A percentile compares a stretch with the other conserved stretches of the same genome.
Evolutionary conservation across 2,113 vertebrate species (phyloP).

Genomic region (Planiliza haematocheilus): DNA sequence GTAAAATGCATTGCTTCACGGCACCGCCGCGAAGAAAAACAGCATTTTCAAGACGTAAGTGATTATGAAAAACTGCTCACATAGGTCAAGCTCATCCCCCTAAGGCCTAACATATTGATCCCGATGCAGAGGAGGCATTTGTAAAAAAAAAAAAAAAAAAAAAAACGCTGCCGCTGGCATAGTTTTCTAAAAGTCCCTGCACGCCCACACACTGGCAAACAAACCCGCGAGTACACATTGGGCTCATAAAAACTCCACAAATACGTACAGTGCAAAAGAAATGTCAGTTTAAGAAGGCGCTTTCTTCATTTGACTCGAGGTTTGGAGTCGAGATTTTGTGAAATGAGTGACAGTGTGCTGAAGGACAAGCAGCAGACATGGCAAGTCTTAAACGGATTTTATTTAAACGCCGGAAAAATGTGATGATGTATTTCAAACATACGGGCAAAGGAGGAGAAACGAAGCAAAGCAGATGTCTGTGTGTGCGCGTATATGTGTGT

Average conservation of each 20-base stretch:
- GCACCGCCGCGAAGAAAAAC: conserved; percentile 6
- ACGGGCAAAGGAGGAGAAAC: not conserved
- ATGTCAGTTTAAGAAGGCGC: conserved; percentile 13
- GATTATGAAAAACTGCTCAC: conserved; percentile 66
- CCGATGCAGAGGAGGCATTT: conserved; percentile 73
- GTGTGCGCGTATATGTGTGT: conserved; percentile 1
- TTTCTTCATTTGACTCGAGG: conserved; percentile 28
- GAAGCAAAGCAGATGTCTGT: conserved; percentile 29
- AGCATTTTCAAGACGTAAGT: conserved; percentile 45
- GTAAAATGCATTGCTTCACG: conserved; percentile 10
- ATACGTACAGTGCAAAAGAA: conserved; percentile 4
- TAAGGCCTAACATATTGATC: conserved; percentile 71
- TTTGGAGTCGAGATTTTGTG: conserved; percentile 3
- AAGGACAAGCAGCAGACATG: not conserved
- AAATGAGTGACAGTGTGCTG: not conserved
- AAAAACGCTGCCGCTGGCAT: conserved; percentile 67
- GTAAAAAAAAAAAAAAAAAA: conserved; percentile 42
- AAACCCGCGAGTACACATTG: conserved; percentile 40
- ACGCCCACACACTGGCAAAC: conserved; percentile 68
- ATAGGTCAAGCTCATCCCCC: conserved; percentile 61
- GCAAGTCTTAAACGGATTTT: too few species aligned
- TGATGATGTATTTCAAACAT: conserved; percentile 16
- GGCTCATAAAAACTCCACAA: conserved; percentile 10
- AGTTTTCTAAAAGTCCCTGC: conserved; percentile 65
- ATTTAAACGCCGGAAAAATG: too few species aligned